Percentiles rank a stretch among this genome's conserved stretches.
Conservation (phyloP, 2,797 vertebrate species). For the Champsocephalus gunnari region DNA sequence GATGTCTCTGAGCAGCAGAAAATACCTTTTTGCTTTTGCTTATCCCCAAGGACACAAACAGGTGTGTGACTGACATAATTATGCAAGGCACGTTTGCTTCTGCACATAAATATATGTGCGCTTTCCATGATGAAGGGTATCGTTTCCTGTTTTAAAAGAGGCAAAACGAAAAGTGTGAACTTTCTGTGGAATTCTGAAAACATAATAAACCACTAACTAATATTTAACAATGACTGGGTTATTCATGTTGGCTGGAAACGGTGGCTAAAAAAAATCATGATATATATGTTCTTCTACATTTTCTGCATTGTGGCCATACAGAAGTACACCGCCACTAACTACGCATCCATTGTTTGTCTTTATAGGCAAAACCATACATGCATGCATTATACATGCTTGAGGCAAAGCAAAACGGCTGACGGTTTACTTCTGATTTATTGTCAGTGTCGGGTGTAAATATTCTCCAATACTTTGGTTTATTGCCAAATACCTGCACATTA, state of each 20-base stretch:
- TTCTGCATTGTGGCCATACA: not conserved
- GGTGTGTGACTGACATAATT: conserved; percentile 75
- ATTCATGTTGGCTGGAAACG: not conserved
- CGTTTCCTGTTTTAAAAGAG: not conserved
- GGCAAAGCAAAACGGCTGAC: no score
- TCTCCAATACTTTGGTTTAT: no score
- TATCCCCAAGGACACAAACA: conserved; percentile 74
- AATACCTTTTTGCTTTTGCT: conserved; percentile 51
- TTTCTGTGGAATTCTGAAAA: fast-evolving
- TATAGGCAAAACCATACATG: no score
- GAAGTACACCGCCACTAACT: no score
- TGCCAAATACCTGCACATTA: no score
- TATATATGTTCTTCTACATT: not conserved
- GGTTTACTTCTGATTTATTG: no score
- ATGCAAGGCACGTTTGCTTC: conserved; percentile 60
- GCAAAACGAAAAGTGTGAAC: not conserved
- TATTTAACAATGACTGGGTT: not conserved
- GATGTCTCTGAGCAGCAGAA: conserved; percentile 47
- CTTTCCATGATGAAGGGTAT: conserved; percentile 16
- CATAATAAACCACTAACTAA: not conserved
- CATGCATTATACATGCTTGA: no score
- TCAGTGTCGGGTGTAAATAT: no score
- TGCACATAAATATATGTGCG: conserved; percentile 51
- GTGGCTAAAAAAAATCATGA: not conserved
- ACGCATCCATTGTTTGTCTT: no score